Percentiles rank a stretch among this genome's conserved stretches.
phyloP scores from a whole-genome alignment of 2,797 vertebrate genomes.

The Danio aesculapii region DNA sequence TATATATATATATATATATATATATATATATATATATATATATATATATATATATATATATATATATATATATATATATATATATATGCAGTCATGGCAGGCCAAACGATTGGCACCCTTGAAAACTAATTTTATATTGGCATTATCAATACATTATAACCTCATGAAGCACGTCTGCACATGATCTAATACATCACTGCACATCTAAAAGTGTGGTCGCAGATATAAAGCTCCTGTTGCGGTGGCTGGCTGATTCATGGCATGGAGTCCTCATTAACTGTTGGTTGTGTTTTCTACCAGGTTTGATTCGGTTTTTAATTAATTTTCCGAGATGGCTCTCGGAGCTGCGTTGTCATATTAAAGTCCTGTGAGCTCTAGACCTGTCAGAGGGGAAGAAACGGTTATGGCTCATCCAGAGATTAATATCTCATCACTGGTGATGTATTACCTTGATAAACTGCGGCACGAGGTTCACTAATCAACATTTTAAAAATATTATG shows the following conservation, averaged over 20 bases:
- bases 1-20: no score
- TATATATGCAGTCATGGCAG: no score
- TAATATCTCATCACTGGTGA: slow-evolving; percentile 58
- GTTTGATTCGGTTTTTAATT: slow-evolving; percentile 58
- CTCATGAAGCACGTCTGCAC: slow-evolving; percentile 1
- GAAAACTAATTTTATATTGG: no score
- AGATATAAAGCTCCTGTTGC: slow-evolving; percentile 35
- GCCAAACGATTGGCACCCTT: no score
- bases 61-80: no score
- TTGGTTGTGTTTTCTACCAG: slow-evolving; percentile 53
- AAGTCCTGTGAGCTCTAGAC: slow-evolving; percentile 50
- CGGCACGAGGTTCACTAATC: slow-evolving; percentile 54
- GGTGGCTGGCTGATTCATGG: slow-evolving; percentile 52
- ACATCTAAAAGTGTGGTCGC: slow-evolving; percentile 6
- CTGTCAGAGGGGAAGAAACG: slow-evolving; percentile 47
- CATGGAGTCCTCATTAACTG: slow-evolving; percentile 53
- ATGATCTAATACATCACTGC: slow-evolving; percentile 39
- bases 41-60: no score
- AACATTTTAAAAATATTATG: slow-evolving; percentile 58
- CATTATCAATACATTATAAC: slow-evolving; percentile 25
- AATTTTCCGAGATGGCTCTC: slow-evolving; percentile 50
- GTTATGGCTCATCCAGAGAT: slow-evolving; percentile 56
- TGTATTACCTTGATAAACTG: slow-evolving; percentile 60
- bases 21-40: no score
- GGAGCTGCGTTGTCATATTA: slow-evolving; percentile 55